Evolutionary conservation across 2,113 vertebrate species (phyloP), one percentile per base, ranked within the genome.

Genomic region (Scomber colias): DNA sequence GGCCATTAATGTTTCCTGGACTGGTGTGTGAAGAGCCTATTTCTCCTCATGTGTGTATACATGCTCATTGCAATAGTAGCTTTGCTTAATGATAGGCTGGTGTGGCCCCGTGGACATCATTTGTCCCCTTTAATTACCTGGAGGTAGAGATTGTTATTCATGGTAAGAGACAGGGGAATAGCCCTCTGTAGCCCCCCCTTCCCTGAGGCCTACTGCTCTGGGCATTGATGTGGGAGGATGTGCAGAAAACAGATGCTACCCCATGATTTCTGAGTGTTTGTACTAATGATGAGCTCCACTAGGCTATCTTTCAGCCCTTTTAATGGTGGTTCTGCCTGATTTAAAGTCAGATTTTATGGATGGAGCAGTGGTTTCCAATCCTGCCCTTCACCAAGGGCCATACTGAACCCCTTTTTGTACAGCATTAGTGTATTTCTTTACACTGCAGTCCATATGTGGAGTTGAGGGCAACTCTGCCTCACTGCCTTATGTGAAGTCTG

Each of bases 121-220:
- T 89, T 87, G 85, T 94, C 87, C 79, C 71, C 91, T 94, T 89
- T 94, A 92, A 90, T 93, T 92, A 86, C 85, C 87, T 91, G 92
- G 76, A 50, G 82, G 59, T 85, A 90, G 80, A 86, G 79, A 93
- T 93, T 93, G 85, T 91, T 92, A 92, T 93, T 94, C 87, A 93
- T 92, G 87, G 86, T 83, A 67, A 82, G 87, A 87, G 87, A 84
- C 81, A 68, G 78, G 86, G 91, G 86, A 87, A 83, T 79, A 71
- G 67, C 79, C 71, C 76, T 65, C 84, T 56, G 48, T 51, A 71
- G n/a, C 80, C 46, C 66, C 49, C 45, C 62, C 77, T 71, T 83
- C 91, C 92, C 86, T 0, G 21, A 89, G 87, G 87, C 86, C 78
- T 71, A 69, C 82, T 70, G 87, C 88, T 85, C 79, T 67, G 67